A percentile compares a stretch with the other conserved stretches of the same genome.
Conservation (phyloP, 2,113 vertebrate species). For the Phoenicopterus ruber region DNA sequence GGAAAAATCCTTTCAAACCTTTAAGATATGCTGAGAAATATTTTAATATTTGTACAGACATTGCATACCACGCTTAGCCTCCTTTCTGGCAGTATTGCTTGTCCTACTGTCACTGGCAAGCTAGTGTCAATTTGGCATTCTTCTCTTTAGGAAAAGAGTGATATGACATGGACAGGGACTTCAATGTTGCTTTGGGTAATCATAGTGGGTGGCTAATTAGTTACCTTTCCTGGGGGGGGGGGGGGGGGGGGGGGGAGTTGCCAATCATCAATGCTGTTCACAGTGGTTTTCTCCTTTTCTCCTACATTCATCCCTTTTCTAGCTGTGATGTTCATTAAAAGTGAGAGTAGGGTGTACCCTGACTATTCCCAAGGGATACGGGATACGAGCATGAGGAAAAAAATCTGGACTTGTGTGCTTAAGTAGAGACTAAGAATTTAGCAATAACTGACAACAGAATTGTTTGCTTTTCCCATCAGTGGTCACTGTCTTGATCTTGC, state of each 20-base stretch:
- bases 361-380: rapidly evolving
- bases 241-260: too few species aligned
- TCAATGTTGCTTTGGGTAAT: not conserved
- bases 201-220: not conserved
- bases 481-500: not conserved
- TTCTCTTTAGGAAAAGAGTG: not conserved
- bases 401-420: not conserved
- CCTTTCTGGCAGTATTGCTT: not conserved
- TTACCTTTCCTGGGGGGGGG: not conserved
- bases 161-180: not conserved
- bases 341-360: not conserved
- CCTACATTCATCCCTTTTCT: not conserved
- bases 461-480: not conserved
- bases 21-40: not conserved
- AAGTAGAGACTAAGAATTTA: not conserved
- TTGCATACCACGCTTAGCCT: not conserved
- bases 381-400: not conserved
- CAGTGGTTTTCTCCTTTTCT: not conserved
- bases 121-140: not conserved
- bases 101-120: not conserved
- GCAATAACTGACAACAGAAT: not conserved
- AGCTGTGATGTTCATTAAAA: not conserved
- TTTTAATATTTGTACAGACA: not conserved
- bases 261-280: not conserved
- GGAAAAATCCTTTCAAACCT: not conserved